These are phyloP conservation scores for Polydrusus pterygomalis DNA, from an alignment of 2,888 invertebrate species.

Conservation along the genomic window DNA sequence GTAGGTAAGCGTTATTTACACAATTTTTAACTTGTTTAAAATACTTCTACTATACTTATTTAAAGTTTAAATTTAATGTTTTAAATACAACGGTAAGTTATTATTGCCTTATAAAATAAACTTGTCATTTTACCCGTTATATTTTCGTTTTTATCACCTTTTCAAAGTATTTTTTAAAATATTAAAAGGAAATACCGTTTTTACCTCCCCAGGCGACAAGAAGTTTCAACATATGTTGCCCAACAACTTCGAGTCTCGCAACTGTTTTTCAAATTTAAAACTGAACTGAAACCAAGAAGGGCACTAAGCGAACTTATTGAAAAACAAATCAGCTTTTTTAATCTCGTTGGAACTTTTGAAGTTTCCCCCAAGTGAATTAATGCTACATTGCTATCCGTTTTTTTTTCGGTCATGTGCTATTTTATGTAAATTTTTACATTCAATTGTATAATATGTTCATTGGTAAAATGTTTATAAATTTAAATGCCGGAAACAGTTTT, in stretches of 20 bases:
- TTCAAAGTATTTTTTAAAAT: not conserved
- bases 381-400: not conserved
- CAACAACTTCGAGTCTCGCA: constrained; percentile 7
- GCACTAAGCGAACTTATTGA: constrained; percentile 14
- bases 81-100: no score
- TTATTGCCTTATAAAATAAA: no score
- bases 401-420: not conserved
- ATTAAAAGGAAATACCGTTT: constrained; percentile 2
- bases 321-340: constrained; percentile 26
- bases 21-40: no score
- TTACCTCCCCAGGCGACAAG: constrained; percentile 10
- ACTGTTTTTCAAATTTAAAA: constrained; percentile 19
- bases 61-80: no score
- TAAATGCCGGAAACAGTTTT: no score
- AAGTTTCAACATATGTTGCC: constrained; percentile 18
- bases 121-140: no score
- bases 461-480: no score
- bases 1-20: no score
- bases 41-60: no score
- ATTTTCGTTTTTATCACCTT: no score
- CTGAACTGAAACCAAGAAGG: constrained; percentile 15
- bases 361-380: constrained; percentile 20
- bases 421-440: not conserved
- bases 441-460: not conserved
- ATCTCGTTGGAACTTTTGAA: constrained; percentile 12